Percentiles rank a stretch among this genome's conserved stretches.
Conservation (phyloP, 1,140 invertebrate genomes). For the Linepithema humile region DNA sequence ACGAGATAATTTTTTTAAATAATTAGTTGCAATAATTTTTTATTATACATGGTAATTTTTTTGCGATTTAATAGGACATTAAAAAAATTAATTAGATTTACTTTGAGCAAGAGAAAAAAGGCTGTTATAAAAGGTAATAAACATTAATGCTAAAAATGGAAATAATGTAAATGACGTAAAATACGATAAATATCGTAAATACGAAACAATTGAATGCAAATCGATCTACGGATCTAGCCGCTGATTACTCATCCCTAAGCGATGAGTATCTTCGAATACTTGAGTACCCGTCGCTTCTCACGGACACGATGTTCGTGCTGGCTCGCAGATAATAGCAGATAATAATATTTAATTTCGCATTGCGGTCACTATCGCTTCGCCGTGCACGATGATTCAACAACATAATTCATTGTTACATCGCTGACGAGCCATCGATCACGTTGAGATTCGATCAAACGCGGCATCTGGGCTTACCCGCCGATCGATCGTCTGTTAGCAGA, state of each 20-base stretch:
- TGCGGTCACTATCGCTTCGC: not conserved
- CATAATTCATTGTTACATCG: slow-evolving; percentile 3
- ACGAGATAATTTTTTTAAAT: not conserved
- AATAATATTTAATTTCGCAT: slow-evolving; percentile 27
- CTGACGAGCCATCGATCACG: slow-evolving; percentile 28
- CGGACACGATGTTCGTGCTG: not conserved
- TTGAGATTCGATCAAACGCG: slow-evolving; percentile 6
- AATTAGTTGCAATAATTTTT: not conserved
- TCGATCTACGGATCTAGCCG: not conserved
- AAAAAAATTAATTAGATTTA: not conserved
- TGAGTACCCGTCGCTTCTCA: not conserved
- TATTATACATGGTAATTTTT: not conserved
- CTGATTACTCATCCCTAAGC: not conserved
- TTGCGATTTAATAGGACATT: not conserved
- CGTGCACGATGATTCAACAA: not conserved
- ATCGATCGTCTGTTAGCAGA: not conserved
- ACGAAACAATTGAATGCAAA: slow-evolving; percentile 12
- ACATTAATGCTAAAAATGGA: no score
- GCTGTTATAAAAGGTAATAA: not conserved
- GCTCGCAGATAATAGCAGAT: slow-evolving; percentile 28
- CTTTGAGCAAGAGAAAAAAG: not conserved
- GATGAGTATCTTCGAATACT: slow-evolving; percentile 13
- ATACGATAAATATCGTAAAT: not conserved
- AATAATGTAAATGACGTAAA: not conserved
- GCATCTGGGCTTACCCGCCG: not conserved